Conservation (phyloP, 2,797 vertebrate genomes). For the Hafferia zeledoni region DNA sequence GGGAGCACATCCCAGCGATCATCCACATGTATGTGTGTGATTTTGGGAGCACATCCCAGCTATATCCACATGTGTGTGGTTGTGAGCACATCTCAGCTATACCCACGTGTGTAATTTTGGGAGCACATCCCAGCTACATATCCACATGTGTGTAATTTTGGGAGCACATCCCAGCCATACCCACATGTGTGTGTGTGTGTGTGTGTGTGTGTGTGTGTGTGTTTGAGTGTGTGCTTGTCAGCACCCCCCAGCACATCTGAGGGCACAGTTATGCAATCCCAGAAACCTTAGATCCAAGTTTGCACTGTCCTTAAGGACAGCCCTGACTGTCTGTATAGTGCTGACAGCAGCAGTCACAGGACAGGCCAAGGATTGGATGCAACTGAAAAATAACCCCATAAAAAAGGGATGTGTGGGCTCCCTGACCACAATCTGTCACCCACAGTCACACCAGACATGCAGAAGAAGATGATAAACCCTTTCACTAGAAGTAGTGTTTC, state of each 20-base stretch:
- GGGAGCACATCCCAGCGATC: too few relatives aligned
- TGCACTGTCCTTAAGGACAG: background rate
- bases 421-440: background rate
- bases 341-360: background rate
- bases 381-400: background rate
- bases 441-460: background rate
- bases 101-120: too few relatives aligned
- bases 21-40: too few relatives aligned
- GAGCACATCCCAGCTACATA: background rate
- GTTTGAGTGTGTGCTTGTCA: fast-evolving
- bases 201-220: background rate
- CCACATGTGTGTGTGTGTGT: fast-evolving
- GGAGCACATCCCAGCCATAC: background rate
- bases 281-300: background rate
- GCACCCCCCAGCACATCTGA: background rate
- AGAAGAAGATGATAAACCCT: background rate
- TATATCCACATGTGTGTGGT: too few relatives aligned
- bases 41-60: too few relatives aligned
- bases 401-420: background rate
- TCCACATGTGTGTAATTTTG: background rate
- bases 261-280: background rate
- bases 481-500: background rate
- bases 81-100: background rate
- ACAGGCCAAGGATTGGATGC: background rate
- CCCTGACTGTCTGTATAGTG: background rate